Evolutionary conservation across 1,140 invertebrate species (phyloP), one percentile per base, ranked within the genome.

Genomic region (Holotrichia oblita): DNA sequence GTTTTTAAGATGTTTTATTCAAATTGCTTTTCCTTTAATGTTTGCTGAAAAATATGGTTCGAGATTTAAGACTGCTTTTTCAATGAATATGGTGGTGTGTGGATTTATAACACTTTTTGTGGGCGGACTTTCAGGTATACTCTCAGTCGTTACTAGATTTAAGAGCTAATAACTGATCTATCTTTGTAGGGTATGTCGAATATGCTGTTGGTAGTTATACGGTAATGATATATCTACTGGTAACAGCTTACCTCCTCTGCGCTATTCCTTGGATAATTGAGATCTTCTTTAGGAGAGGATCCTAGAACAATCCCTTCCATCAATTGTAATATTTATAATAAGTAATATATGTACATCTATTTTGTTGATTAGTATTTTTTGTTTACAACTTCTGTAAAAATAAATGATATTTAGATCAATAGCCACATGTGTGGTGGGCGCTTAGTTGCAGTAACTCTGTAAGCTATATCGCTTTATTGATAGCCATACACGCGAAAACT

Each of bases 31-130:
- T 42, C 55, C 78, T 2, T 44, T 79, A 14, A 55, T 79, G 0
- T 27, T 79, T 64, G 78, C 74, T 2, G 78, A 73, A 24, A 72
- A 40, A 27, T 80, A 77, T 40, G n/a, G 61, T 27, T 17, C 44
- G 0, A 80, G 76, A 80, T 80, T 80, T 42, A 42, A 44, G 42
- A 77, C 76, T 2, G 79, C 79, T 3, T 77, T 77, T 27, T 77
- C 76, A 10, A 24, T 80, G 17, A 74, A 77, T 74, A 80, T 80
- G 79, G 79, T 80, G 3, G 72, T 80, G 14, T 55, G 12, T 12
- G 61, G 61, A 10, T 69, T 24, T 69, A 14, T 27, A 8, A 69
- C 20, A 69, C 6, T 27, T 27, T 2, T 69, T 27, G 22, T 76
- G 41, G 78, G 78, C 3, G 64, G 48, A 12, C 14, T 76, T 59